Evolutionary conservation across 2,797 vertebrate genomes (phyloP).

Genomic region (Mus minutoides): DNA sequence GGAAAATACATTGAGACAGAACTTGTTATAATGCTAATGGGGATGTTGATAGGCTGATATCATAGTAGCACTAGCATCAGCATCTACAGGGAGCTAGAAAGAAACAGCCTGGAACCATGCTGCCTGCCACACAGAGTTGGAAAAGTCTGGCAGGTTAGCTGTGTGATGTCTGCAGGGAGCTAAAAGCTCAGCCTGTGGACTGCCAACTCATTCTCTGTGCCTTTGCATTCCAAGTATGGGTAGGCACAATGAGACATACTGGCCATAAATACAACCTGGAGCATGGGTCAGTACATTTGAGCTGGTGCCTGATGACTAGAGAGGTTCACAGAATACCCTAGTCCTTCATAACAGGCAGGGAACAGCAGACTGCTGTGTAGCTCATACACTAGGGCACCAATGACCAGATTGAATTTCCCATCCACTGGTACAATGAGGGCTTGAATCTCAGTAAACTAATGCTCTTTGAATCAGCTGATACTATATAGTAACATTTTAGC

Average conservation of each 20-base stretch:
- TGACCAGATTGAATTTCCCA: background rate
- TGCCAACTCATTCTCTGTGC: background rate
- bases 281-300: background rate
- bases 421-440: background rate
- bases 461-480: conserved; percentile 1
- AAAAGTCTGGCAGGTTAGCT: background rate
- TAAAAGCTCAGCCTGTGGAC: background rate
- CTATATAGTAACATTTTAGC: background rate
- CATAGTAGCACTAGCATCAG: background rate
- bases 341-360: background rate
- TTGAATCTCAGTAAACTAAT: background rate
- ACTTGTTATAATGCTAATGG: background rate
- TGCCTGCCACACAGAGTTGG: background rate
- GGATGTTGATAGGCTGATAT: background rate
- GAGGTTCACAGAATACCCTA: background rate
- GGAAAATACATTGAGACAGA: background rate
- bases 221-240: background rate
- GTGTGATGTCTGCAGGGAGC: background rate
- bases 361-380: background rate
- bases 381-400: background rate
- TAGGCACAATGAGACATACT: background rate
- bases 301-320: background rate
- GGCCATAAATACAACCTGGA: background rate
- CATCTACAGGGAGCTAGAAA: background rate
- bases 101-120: background rate